Evolutionary conservation across 2,797 vertebrate species (phyloP), one percentile per base, ranked within the genome.

Genomic region (Myotis vivesi): DNA sequence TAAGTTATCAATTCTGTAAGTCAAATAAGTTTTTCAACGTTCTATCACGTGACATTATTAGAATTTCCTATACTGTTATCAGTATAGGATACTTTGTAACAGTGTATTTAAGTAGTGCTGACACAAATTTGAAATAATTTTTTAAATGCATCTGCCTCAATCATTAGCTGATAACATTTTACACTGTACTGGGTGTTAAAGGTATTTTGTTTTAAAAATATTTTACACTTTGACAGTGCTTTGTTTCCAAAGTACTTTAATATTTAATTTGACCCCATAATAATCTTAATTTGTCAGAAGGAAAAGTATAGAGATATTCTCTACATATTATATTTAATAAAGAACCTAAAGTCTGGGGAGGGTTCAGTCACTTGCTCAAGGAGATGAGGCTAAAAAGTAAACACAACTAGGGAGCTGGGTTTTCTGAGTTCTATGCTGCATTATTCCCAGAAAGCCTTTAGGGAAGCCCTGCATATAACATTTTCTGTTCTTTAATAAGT

Each of bases 401-500:
- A 17, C 15, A 85, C 28, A 51, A 25, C 44, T 41, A 76, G n/a
- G 22, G 41, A 72, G 16, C 12, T 16, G 16, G 62, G 76, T 76
- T 51, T 80, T 80, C 76, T 83, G 12, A 71, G n/a, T 19, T 73
- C 28, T 83, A 59, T 16, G 33, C 36, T 57, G 6, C n/a, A n/a
- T 90, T 94, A 44, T 69, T 79, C 49, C 68, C 30, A 41, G 12
- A 68, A 1, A 38, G 49, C 22, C 68, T 77, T 38, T 53, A 57
- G 25, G 46, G 17, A 87, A 72, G n/a, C 12, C 30, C 8, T 77
- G n/a, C 84, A 17, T 68, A 30, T 38, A 55, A 46, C 16, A 93
- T 36, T 72, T 92, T 90, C 62, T 90, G n/a, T 94, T 92, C n/a
- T 87, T 23, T 94, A 82, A 4, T 72, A 93, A 93, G 25, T 68